Conservation (phyloP, 2,797 vertebrate species). For the Cottoperca gobio region DNA sequence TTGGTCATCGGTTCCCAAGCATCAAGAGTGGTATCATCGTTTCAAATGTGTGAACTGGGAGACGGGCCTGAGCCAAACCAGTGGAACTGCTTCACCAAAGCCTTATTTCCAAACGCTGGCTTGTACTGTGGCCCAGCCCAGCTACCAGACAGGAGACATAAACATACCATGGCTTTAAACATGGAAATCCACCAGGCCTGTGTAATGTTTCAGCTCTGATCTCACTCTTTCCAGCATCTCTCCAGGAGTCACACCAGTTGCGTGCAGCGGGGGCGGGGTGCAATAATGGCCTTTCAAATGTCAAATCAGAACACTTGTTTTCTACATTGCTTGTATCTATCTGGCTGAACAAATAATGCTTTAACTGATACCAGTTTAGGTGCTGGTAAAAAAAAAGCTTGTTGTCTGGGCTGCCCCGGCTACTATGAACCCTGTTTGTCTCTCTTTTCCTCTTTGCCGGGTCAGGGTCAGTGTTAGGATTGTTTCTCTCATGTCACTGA, state of each 20-base stretch:
- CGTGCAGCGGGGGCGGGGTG: slow-evolving; percentile 12
- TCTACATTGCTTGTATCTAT: not conserved
- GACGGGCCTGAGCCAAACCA: slow-evolving; percentile 54
- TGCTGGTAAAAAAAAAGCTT: not conserved
- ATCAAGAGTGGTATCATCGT: slow-evolving; percentile 34
- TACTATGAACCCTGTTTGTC: not conserved
- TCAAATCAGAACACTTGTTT: slow-evolving; percentile 23
- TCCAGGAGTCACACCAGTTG: slow-evolving; percentile 53
- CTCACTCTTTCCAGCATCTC: slow-evolving; percentile 79
- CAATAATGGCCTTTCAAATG: slow-evolving; percentile 45
- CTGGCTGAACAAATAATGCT: slow-evolving; percentile 11
- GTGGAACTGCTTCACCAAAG: slow-evolving; percentile 50
- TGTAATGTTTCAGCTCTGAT: slow-evolving; percentile 73
- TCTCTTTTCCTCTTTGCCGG: slow-evolving; percentile 9
- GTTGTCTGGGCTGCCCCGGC: not conserved
- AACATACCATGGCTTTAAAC: slow-evolving; percentile 71
- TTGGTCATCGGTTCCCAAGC: slow-evolving; percentile 18
- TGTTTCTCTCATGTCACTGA: slow-evolving; percentile 40
- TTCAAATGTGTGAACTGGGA: slow-evolving; percentile 56
- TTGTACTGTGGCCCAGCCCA: slow-evolving; percentile 52
- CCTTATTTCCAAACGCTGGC: slow-evolving; percentile 59
- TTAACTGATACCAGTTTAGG: not conserved
- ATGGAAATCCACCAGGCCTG: slow-evolving; percentile 74
- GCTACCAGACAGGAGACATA: slow-evolving; percentile 79
- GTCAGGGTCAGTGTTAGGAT: slow-evolving; percentile 15